Conservation (phyloP, 2,888 invertebrate genomes). For the Heliconius sara region DNA sequence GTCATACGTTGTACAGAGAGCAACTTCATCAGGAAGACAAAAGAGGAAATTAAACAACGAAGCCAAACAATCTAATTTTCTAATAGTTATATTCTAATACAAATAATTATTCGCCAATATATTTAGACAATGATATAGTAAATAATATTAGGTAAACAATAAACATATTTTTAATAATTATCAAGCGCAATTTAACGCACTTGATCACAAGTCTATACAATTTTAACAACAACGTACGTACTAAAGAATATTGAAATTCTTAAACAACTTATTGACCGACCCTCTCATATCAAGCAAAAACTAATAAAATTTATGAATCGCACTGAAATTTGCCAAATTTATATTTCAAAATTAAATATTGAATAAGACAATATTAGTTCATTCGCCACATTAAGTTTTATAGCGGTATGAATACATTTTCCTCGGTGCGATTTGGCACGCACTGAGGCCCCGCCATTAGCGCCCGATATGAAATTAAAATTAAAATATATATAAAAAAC, state of each 20-base stretch:
- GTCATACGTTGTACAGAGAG: no score
- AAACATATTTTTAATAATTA: neutral
- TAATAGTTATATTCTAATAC: no score
- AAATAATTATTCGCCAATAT: no score
- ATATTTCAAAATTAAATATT: constrained; percentile 81
- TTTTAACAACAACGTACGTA: neutral
- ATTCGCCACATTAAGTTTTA: constrained; percentile 83
- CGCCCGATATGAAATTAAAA: constrained; percentile 84
- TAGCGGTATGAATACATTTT: constrained; percentile 80
- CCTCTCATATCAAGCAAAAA: constrained; percentile 26
- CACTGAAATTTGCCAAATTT: constrained; percentile 64
- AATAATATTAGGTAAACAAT: no score
- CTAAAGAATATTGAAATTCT: neutral
- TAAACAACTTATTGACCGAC: constrained; percentile 7
- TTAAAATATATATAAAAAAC: constrained; percentile 84
- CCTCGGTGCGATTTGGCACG: constrained; percentile 78
- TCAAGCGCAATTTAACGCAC: neutral
- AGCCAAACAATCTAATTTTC: no score
- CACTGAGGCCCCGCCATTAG: constrained; percentile 80
- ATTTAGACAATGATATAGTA: no score
- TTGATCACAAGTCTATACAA: neutral
- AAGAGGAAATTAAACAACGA: no score
- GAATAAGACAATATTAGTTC: constrained; percentile 84
- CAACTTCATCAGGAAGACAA: no score
- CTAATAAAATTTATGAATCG: constrained; percentile 40